Base-by-base conservation (phyloP, 2,888 invertebrate species). In the Lochmaea capreae region DNA sequence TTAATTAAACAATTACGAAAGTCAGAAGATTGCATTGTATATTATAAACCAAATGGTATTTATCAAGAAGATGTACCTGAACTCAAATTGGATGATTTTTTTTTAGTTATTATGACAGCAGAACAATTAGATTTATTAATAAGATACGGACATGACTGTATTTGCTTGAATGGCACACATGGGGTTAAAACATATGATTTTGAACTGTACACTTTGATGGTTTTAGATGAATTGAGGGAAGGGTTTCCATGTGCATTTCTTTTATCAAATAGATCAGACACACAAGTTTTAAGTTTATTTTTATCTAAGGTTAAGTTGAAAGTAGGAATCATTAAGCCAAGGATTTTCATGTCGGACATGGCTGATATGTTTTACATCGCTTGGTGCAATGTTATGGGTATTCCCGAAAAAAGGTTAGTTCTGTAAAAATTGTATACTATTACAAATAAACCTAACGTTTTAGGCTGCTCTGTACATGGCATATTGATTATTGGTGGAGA, bases 161-260 rank as follows among this genome's bases (percentile, higher is more conserved):
- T 83, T 26, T 82, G 81, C 73, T 68, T 83, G 22, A 82, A 84
- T 67, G 75, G 77, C 43, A 82, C 80, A 9, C 79, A 79, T 67
- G 79, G 80, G 3, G 33, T 76, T 0, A 80, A 80, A 67, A 33
- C 10, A 8, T 81, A 78, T 73, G 57, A 77, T 39, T 79, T 79
- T 76, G 76, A 81, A 68, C 18, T 81, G 16, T 39, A 59, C 14
- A 81, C 80, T 18, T 43, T 81, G 11, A 46, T 80, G 9, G 67
- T 79, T 18, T 42, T 81, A 42, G 80, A 80, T 69, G 79, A 80
- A 39, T 33, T 81, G 26, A 39, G 77, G 22, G 68, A 81, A 77
- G 78, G 80, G n/a, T 79, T 80, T 68, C 81, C 82, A 3, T 78
- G 76, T 65, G 71, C 74, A 10, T 80, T 80, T 74, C 67, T 75